Conservation (phyloP, 1,140 invertebrate genomes). For the Scylla paramamosain region DNA sequence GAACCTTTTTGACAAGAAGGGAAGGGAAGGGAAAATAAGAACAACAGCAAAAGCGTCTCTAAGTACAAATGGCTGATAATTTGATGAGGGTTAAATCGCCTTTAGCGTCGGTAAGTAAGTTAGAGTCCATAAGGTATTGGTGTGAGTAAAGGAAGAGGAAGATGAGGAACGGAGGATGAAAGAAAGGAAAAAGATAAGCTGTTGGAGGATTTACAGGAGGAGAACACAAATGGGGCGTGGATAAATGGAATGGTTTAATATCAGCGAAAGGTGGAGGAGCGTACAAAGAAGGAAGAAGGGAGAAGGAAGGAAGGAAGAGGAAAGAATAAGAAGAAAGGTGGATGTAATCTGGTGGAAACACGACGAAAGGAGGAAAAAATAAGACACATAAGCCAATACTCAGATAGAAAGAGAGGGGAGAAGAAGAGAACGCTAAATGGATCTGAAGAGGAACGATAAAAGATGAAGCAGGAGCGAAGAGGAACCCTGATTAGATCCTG, state of each 20-base stretch:
- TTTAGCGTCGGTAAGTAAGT: not conserved
- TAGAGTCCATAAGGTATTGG: not conserved
- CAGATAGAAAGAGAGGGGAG: not conserved
- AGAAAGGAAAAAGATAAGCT: not conserved
- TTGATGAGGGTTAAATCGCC: not conserved
- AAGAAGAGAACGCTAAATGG: not conserved
- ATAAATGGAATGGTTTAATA: not conserved
- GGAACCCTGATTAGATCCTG: not conserved
- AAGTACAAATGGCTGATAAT: not conserved
- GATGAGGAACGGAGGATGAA: not conserved
- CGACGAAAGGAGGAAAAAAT: not conserved
- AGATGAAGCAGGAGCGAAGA: not conserved
- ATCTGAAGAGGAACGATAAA: not conserved
- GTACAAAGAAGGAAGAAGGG: not conserved
- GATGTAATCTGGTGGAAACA: not conserved
- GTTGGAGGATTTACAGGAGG: not conserved
- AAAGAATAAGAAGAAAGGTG: not conserved
- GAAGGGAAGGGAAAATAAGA: not conserved
- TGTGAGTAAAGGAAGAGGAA: not conserved
- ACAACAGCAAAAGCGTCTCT: not conserved
- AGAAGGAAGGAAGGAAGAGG: not conserved
- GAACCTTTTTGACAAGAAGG: not conserved
- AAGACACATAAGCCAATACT: not conserved
- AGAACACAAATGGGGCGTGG: not conserved
- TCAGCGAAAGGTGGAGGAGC: not conserved